A percentile compares a stretch with the other conserved stretches of the same genome.
These are phyloP conservation scores for Aratinga solstitialis DNA, from an alignment of 2,797 vertebrate species.

Conservation along the genomic window DNA sequence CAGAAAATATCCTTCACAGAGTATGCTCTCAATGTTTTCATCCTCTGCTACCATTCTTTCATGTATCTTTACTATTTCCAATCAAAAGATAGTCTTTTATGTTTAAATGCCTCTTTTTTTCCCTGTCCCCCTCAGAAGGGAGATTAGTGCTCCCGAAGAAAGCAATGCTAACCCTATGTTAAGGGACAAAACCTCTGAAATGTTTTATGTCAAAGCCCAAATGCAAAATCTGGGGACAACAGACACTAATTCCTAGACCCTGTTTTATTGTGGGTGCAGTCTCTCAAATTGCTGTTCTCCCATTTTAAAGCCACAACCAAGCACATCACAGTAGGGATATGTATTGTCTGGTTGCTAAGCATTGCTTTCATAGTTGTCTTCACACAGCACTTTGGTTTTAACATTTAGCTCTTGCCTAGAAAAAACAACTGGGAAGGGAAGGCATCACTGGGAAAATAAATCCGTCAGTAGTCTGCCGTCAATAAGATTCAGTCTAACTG, in stretches of 20 bases:
- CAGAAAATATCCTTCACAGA: not conserved
- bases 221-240: not conserved
- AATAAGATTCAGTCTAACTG: not conserved
- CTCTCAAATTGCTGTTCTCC: not conserved
- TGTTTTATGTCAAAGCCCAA: not conserved
- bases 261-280: not conserved
- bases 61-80: not conserved
- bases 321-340: constrained; percentile 73
- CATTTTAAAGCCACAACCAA: constrained; percentile 71
- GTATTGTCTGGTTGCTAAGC: constrained; percentile 74
- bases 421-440: not conserved
- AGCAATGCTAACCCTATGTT: not conserved
- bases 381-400: constrained; percentile 73
- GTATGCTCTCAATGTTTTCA: not conserved
- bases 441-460: not conserved
- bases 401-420: constrained; percentile 69
- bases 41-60: not conserved
- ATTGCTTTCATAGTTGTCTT: constrained; percentile 75
- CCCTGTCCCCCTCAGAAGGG: not conserved
- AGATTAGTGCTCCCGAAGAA: not conserved
- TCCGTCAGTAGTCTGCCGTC: not conserved
- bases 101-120: not conserved
- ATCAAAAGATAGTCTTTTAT: not conserved
- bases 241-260: not conserved
- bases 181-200: not conserved